phyloP scores from a whole-genome alignment of 2,797 vertebrate genomes.

The Cyprinella venusta region DNA sequence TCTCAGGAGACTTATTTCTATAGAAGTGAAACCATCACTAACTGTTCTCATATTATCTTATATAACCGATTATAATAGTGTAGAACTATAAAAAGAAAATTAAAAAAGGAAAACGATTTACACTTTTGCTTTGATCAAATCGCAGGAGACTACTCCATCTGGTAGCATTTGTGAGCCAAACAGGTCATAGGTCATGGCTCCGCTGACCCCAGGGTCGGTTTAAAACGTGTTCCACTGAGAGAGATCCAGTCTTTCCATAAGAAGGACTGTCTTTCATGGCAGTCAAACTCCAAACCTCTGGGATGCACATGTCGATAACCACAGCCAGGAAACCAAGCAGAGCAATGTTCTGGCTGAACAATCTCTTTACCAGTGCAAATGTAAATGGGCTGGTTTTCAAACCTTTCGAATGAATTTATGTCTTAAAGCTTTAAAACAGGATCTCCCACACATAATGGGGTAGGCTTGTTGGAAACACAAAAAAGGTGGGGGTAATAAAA shows the following conservation, averaged over 20 bases:
- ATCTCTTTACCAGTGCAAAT: constrained; percentile 50
- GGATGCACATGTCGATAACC: constrained; percentile 49
- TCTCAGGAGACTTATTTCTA: neutral
- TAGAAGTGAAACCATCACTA: neutral
- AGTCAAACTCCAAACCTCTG: constrained; percentile 24
- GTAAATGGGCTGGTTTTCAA: constrained; percentile 11
- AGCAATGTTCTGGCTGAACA: constrained; percentile 44
- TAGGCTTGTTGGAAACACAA: neutral
- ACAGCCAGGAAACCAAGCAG: constrained; percentile 48
- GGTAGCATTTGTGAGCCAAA: constrained; percentile 7
- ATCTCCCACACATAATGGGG: constrained; percentile 12
- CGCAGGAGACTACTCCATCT: neutral
- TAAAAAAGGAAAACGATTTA: neutral
- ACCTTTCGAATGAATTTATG: constrained; percentile 27
- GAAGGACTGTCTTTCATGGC: constrained; percentile 6
- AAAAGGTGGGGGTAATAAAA: neutral
- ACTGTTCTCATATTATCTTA: neutral
- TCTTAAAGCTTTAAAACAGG: constrained; percentile 23
- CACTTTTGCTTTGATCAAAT: neutral
- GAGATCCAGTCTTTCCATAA: constrained; percentile 23
- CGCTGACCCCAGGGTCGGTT: constrained; percentile 25
- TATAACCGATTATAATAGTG: neutral
- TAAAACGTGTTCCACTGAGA: constrained; percentile 24
- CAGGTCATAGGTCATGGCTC: constrained; percentile 25
- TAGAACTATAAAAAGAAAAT: neutral